Evolutionary conservation across 1,140 invertebrate species (phyloP), one percentile per base, ranked within the genome.

Genomic region (Drusus annulatus): DNA sequence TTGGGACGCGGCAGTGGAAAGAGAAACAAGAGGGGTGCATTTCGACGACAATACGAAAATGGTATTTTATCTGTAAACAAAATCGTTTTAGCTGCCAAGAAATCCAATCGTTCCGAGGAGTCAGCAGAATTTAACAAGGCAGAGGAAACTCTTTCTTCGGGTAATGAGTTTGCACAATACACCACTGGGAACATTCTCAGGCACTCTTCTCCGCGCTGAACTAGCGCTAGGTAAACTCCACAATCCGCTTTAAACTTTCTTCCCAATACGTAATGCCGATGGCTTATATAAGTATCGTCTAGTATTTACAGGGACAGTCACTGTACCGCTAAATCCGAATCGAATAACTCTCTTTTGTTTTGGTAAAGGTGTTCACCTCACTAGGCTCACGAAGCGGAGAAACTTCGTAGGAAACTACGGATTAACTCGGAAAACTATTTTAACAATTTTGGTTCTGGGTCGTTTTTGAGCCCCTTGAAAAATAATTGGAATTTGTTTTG

Each of bases 121-220:
- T 75, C 71, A 75, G 71, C 71, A 25, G 71, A 75, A 75, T 75
- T 31, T 75, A 75, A 75, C 71, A 75, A 75, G 71, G 54, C 31
- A 19, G 50, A 52, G 63, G 28, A 31, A n/a, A 54, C 52, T 23
- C 69, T 74, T 75, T 75, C 19, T 75, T 36, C 71, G 71, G 19
- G 71, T 75, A 75, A 75, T 75, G 71, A 75, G 71, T 75, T 75
- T 75, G 71, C 52, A 56, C 68, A 71, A 69, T 69, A 71, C 68
- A 71, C 45, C 68, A 21, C 68, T 28, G 68, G 68, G 68, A 71
- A 16, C 17, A 45, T 45, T 45, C 36, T 45, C 36, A 45, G 36
- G 10, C 10, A 7, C 36, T 45, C 10, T 45, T 13, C 36, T 45
- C 36, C 16, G 1, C 13, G 50, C 19, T 8, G 36, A 21, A 68